Percentiles rank a stretch among this genome's conserved stretches.
Conservation (phyloP, 2,888 invertebrate genomes). For the Drosophila sordidapex region DNA sequence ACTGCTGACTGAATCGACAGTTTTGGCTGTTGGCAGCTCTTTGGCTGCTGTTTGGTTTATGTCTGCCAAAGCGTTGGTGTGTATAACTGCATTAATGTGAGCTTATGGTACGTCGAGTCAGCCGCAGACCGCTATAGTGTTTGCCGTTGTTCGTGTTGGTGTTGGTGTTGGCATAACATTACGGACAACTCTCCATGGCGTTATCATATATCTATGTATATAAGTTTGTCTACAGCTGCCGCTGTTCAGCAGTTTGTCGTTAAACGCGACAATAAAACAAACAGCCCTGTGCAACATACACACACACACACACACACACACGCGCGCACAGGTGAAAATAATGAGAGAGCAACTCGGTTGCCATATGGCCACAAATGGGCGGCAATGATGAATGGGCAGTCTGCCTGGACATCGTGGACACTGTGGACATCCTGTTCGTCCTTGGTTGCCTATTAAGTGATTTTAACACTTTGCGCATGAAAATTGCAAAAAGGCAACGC, state of each 20-base stretch:
- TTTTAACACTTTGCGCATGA: slow-evolving; percentile 81
- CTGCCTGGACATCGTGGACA: slow-evolving; percentile 1
- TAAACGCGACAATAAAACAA: slow-evolving; percentile 77
- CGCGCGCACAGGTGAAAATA: slow-evolving; percentile 45
- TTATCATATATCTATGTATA: slow-evolving; percentile 18
- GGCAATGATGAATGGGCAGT: slow-evolving; percentile 5
- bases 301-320: slow-evolving; percentile 29
- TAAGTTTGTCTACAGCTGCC: slow-evolving; percentile 20
- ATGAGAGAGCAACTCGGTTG: slow-evolving; percentile 34
- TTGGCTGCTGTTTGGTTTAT: slow-evolving; percentile 74
- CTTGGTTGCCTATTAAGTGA: slow-evolving; percentile 75
- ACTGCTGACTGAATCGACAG: slow-evolving; percentile 58
- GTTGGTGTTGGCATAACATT: slow-evolving; percentile 67
- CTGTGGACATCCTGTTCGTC: background rate
- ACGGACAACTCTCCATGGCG: slow-evolving; percentile 48
- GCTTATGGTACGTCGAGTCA: slow-evolving; percentile 58
- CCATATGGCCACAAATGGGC: slow-evolving; percentile 31
- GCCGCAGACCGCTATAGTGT: slow-evolving; percentile 47
- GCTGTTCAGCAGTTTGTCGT: slow-evolving; percentile 66
- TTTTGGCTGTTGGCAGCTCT: slow-evolving; percentile 39
- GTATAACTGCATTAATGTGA: slow-evolving; percentile 72
- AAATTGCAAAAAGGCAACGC: slow-evolving; percentile 79
- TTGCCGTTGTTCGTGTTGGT: slow-evolving; percentile 61
- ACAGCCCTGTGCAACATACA: slow-evolving; percentile 77
- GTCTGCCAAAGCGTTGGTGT: slow-evolving; percentile 71